Base-by-base conservation (phyloP, 2,888 invertebrate genomes). In the Strigamia transsilvanica region DNA sequence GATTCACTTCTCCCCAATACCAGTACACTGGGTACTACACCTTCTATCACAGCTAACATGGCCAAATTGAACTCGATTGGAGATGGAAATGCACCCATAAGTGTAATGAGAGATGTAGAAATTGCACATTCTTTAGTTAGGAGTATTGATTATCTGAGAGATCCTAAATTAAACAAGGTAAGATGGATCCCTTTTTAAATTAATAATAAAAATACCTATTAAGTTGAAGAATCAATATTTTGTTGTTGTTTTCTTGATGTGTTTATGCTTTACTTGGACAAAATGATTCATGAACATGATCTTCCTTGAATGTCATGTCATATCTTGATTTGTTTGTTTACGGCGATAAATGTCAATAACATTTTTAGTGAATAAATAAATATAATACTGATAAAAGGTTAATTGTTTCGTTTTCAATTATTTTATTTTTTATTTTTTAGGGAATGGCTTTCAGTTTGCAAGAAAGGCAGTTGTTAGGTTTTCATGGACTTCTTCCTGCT, bases 401-500 rank as follows among this genome's bases (percentile, higher is more conserved):
- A 38, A 2, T 27, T 2, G 3, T 27, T n/a, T 38, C 6, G 38
- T 38, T 38, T 9, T 38, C 10, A 38, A 38, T 38, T 38, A 1
- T 2, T 38, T 38, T 38, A 5, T 38, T 2, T 38, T 38, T 38
- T 38, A 34, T 34, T 34, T 34, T 38, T 38, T 89, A 99, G 98
- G 99, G 98, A 79, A 92, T 98, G 91, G 98, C 97, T 13, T 99
- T 99, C 88, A 93, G 94, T 0, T 91, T 97, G 84, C 93, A 95
- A 88, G 99, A 99, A 89, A 92, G 99, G 2, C 99, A 99, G 89
- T 89, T 93, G 80, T 90, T 99, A 86, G 98, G 98, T 82, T 94
- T 99, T 87, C 98, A 98, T 87, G 99, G 99, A 0, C 91, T 99
- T 23, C 90, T 99, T 84, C 99, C 99, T 0, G 95, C 97, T 1